These are phyloP conservation scores for Myrmecobius fasciatus DNA, from an alignment of 2,113 vertebrate genomes.

Conservation along the genomic window DNA sequence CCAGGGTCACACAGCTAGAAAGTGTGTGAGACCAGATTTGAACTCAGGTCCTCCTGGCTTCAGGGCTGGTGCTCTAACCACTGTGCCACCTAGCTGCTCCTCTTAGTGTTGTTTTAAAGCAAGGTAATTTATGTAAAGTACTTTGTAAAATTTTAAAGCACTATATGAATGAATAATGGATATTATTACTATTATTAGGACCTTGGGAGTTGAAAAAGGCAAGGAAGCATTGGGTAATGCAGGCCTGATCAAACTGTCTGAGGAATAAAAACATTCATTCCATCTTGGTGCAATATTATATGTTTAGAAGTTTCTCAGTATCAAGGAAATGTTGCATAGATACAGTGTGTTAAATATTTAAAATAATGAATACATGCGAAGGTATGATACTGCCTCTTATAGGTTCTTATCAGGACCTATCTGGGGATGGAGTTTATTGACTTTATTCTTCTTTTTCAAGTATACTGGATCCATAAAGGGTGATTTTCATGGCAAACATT, in stretches of 20 bases:
- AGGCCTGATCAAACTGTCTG: accelerated
- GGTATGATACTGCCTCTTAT: neutral
- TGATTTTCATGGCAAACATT: neutral
- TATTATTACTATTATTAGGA: neutral
- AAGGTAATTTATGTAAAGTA: neutral
- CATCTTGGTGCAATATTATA: neutral
- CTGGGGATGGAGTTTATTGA: accelerated
- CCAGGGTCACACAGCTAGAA: too few species aligned
- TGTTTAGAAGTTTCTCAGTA: neutral
- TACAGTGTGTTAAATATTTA: neutral
- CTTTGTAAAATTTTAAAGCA: neutral
- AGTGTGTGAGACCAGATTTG: too few species aligned
- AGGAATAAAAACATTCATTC: neutral
- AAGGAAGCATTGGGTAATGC: neutral
- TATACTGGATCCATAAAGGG: neutral
- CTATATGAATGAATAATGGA: neutral
- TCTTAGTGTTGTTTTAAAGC: neutral
- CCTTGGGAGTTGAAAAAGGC: neutral
- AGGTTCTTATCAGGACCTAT: neutral
- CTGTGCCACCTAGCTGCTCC: too few species aligned
- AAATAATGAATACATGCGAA: neutral
- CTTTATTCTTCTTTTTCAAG: neutral
- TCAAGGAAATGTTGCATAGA: neutral
- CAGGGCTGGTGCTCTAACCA: too few species aligned
- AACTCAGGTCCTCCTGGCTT: too few species aligned